A percentile compares a stretch with the other conserved stretches of the same genome.
Evolutionary conservation across 2,888 invertebrate genomes (phyloP).

Genomic region (Dasypogon diadema): DNA sequence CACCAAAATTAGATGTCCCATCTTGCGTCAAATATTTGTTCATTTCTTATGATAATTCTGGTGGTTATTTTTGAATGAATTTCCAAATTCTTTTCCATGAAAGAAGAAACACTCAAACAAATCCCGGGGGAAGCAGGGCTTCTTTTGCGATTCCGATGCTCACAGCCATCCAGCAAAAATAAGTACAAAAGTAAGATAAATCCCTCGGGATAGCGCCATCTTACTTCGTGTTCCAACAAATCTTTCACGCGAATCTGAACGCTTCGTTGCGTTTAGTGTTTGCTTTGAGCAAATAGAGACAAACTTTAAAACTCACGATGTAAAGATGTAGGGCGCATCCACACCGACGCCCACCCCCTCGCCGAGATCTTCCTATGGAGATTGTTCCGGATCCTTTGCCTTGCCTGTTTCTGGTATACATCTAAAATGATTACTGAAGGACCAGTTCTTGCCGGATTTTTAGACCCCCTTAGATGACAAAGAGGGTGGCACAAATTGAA

Average conservation of each 20-base stretch:
- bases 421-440: conserved; percentile 44
- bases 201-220: conserved; percentile 17
- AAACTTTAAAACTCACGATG: conserved; percentile 54
- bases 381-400: neutral
- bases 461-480: conserved; percentile 40
- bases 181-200: conserved; percentile 37
- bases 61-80: conserved; percentile 45
- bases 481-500: conserved; percentile 55
- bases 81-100: conserved; percentile 22
- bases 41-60: conserved; percentile 48
- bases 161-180: conserved; percentile 24
- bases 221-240: conserved; percentile 46
- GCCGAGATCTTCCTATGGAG: neutral
- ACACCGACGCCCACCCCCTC: conserved; percentile 16
- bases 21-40: conserved; percentile 42
- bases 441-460: conserved; percentile 14
- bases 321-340: conserved; percentile 33
- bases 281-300: conserved; percentile 54
- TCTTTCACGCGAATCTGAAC: conserved; percentile 51
- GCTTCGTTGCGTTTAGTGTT: conserved; percentile 55
- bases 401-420: conserved; percentile 17
- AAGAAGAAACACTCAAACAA: neutral
- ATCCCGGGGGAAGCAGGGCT: conserved; percentile 16
- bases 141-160: conserved; percentile 23
- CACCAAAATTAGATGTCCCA: conserved; percentile 29